phyloP scores from a whole-genome alignment of 2,888 invertebrate species.

The Melanargia galathea region DNA sequence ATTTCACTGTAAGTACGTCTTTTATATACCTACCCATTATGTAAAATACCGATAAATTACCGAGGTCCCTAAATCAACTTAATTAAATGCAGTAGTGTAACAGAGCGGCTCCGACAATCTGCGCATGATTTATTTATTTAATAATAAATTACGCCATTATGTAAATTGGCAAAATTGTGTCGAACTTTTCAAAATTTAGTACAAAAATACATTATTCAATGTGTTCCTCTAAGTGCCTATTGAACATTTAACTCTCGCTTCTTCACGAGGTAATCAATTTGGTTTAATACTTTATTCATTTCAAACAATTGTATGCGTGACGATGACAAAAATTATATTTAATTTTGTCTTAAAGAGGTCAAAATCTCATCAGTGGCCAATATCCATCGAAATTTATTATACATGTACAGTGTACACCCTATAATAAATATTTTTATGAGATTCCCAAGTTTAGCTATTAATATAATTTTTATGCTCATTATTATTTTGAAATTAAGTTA shows the following conservation, averaged over 20 bases:
- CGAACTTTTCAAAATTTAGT: constrained; percentile 2
- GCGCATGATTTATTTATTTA: too few species aligned
- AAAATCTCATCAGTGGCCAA: neutral
- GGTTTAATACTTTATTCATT: neutral
- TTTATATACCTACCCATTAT: too few species aligned
- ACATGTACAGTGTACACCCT: neutral
- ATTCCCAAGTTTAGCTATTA: constrained; percentile 18
- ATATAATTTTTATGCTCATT: constrained; percentile 21
- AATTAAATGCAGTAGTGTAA: neutral
- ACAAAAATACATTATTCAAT: constrained; percentile 12
- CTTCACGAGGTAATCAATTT: neutral
- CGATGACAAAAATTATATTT: neutral
- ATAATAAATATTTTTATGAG: neutral
- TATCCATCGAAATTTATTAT: neutral
- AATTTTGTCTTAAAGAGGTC: neutral
- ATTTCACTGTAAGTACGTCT: neutral
- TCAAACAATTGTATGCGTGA: neutral
- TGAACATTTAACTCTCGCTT: constrained; percentile 17
- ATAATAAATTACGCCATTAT: neutral
- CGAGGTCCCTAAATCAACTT: neutral
- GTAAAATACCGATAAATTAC: too few species aligned
- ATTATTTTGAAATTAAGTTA: constrained; percentile 31
- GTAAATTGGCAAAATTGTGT: constrained; percentile 1
- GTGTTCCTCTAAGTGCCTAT: constrained; percentile 16
- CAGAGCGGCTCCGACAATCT: neutral